Evolutionary conservation across 2,797 vertebrate species (phyloP).

Genomic region (Lagothrix lagotricha): DNA sequence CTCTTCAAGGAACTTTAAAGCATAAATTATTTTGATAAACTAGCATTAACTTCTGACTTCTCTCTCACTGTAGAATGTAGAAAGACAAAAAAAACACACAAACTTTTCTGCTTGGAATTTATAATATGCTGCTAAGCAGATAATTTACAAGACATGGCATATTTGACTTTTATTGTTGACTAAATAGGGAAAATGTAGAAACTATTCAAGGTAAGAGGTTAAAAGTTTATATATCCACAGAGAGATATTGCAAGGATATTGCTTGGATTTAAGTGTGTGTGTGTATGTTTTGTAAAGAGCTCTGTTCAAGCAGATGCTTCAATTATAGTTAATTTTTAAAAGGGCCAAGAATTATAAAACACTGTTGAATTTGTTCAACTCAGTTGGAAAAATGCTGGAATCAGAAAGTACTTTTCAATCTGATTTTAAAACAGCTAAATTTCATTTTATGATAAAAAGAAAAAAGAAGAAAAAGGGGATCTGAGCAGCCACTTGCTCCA

Average conservation of each 20-base stretch:
- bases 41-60: conserved; percentile 61
- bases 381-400: conserved; percentile 40
- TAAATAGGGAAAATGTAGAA: conserved; percentile 78
- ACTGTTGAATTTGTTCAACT: conserved; percentile 46
- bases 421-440: conserved; percentile 37
- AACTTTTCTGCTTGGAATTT: conserved; percentile 76
- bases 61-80: conserved; percentile 77
- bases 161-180: conserved; percentile 77
- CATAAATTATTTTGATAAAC: conserved; percentile 84
- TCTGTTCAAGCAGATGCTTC: conserved; percentile 57
- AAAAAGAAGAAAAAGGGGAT: neutral
- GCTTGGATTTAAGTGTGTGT: conserved; percentile 9
- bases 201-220: conserved; percentile 75
- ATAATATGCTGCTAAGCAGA: conserved; percentile 75
- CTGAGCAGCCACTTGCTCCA: neutral
- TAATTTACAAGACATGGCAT: conserved; percentile 75
- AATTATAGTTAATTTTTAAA: conserved; percentile 56
- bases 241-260: conserved; percentile 56
- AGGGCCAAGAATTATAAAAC: conserved; percentile 56
- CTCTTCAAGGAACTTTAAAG: conserved; percentile 79
- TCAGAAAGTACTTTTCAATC: conserved; percentile 43
- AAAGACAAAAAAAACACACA: conserved; percentile 69
- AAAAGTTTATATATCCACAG: conserved; percentile 73
- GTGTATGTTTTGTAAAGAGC: neutral
- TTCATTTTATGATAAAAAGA: conserved; percentile 21